Percentiles rank a stretch among this genome's conserved stretches.
Evolutionary conservation across 1,140 invertebrate species (phyloP).

Genomic region (Rhagoletis pomonella): DNA sequence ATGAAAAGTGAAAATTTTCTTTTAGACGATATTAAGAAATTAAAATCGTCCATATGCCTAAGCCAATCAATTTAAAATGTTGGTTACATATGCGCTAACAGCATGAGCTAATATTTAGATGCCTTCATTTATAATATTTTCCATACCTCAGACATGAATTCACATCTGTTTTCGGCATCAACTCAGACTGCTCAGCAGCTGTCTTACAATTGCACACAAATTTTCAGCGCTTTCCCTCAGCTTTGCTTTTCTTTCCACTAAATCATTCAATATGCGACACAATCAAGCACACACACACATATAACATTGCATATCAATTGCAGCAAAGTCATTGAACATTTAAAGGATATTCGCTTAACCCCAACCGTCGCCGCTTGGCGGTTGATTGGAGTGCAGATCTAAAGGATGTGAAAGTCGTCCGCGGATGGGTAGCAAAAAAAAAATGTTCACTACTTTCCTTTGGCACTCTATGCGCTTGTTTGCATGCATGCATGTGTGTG

Average conservation of each 20-base stretch:
- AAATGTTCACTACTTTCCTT: not conserved
- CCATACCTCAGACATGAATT: not conserved
- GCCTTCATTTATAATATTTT: not conserved
- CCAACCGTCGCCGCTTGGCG: not conserved
- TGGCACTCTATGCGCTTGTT: not conserved
- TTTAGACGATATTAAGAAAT: no score
- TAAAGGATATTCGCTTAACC: constrained; percentile 26
- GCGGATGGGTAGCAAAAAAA: not conserved
- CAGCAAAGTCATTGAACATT: constrained; percentile 45
- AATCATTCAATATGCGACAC: not conserved
- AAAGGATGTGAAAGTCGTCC: no score
- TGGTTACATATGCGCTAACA: no score
- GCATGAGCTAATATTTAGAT: no score
- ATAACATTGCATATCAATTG: constrained; percentile 26
- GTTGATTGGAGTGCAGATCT: no score
- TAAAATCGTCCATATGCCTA: no score
- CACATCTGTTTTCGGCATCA: not conserved
- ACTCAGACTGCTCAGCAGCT: not conserved
- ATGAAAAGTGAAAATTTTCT: no score
- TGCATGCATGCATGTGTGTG: not conserved
- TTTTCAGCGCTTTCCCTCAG: not conserved
- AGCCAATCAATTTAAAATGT: no score
- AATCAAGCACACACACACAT: not conserved
- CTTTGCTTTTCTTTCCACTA: not conserved
- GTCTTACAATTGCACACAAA: not conserved